phyloP scores from a whole-genome alignment of 37 sponge, comb jelly and placozoan genomes.

The Aplysina aerophoba region DNA sequence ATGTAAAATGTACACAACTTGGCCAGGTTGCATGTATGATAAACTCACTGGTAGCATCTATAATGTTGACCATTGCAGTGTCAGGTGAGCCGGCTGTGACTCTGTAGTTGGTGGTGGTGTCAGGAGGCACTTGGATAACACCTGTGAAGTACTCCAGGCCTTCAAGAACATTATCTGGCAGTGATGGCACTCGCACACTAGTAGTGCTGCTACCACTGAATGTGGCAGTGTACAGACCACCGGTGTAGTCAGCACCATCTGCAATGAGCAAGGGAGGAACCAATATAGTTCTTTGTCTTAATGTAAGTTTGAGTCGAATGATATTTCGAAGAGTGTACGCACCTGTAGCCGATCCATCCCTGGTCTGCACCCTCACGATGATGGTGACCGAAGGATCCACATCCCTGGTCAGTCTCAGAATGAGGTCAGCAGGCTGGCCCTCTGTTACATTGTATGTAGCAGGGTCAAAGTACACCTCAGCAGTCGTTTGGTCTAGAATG shows the following conservation, averaged over 20 bases:
- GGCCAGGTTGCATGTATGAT: too few species aligned
- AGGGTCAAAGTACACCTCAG: background rate
- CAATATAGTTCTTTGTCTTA: too few species aligned
- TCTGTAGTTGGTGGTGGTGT: background rate
- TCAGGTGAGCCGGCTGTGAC: conserved; percentile 1
- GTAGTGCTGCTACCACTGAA: background rate
- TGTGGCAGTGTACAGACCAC: background rate
- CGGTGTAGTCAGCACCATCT: background rate
- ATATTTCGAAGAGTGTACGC: too few species aligned
- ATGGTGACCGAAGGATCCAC: background rate
- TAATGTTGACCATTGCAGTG: background rate
- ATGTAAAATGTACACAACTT: too few species aligned
- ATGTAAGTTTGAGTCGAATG: too few species aligned
- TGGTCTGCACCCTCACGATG: background rate
- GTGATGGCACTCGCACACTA: background rate
- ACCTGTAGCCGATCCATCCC: background rate
- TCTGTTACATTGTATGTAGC: background rate
- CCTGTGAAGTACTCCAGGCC: background rate
- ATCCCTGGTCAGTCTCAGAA: background rate
- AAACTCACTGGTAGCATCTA: conserved; percentile 23
- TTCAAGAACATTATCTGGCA: conserved; percentile 5
- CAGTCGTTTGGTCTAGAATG: too few species aligned
- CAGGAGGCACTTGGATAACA: background rate
- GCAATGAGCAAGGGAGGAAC: background rate
- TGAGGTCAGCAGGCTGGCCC: background rate